Conservation (phyloP, 2,888 invertebrate genomes). For the Campoletis raptor region DNA sequence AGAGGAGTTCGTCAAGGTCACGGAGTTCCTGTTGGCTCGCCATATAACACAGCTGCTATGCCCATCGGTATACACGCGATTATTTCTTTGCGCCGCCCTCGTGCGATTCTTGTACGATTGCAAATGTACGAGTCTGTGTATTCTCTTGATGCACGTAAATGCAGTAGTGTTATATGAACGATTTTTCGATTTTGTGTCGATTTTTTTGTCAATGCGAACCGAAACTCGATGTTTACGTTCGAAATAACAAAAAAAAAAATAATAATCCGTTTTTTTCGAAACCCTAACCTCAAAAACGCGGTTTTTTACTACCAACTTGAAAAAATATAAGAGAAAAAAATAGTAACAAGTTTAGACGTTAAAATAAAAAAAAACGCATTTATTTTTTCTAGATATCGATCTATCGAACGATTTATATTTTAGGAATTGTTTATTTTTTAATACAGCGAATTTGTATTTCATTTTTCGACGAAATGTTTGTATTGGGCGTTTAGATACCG, state of each 20-base stretch:
- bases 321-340: neutral
- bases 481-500: neutral
- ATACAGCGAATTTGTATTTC: neutral
- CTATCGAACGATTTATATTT: neutral
- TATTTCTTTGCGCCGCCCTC: slow-evolving; percentile 49
- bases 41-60: slow-evolving; percentile 72
- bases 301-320: neutral
- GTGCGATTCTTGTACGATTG: slow-evolving; percentile 33
- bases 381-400: no score
- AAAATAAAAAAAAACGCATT: no score
- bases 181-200: neutral
- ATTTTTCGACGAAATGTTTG: neutral
- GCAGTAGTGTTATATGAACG: slow-evolving; percentile 49
- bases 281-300: neutral
- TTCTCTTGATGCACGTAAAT: slow-evolving; percentile 8
- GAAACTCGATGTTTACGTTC: slow-evolving; percentile 1
- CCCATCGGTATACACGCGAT: slow-evolving; percentile 60
- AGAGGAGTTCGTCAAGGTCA: slow-evolving; percentile 76
- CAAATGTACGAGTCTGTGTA: neutral
- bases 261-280: neutral
- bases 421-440: neutral
- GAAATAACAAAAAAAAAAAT: neutral
- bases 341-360: neutral
- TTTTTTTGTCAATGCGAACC: neutral
- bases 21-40: slow-evolving; percentile 76